These are phyloP conservation scores for Phaedon cochleariae DNA, from an alignment of 2,888 invertebrate genomes.

Conservation along the genomic window DNA sequence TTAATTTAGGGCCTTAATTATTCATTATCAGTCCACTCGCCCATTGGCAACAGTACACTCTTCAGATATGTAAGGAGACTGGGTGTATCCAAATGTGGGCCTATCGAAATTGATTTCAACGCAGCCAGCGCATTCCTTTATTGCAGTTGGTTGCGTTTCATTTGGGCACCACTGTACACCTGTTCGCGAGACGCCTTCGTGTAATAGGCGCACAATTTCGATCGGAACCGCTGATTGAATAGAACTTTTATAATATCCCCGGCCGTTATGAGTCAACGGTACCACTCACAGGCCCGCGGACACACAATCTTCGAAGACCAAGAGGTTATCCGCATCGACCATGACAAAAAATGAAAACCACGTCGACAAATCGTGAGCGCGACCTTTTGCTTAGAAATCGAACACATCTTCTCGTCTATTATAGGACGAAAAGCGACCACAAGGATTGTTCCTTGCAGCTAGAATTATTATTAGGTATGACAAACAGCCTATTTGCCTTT, in stretches of 20 bases:
- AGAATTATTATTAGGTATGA: not conserved
- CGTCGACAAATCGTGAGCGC: not conserved
- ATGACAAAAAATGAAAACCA: not conserved
- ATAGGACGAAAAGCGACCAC: not conserved
- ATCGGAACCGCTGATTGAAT: not conserved
- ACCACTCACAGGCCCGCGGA: not conserved
- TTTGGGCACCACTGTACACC: not conserved
- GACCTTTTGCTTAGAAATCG: not conserved
- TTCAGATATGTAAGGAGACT: no score
- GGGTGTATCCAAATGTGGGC: no score
- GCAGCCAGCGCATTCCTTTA: no score
- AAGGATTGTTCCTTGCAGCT: not conserved
- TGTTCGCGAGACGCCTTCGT: not conserved
- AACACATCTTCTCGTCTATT: not conserved
- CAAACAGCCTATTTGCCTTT: no score
- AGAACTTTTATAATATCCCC: conserved; percentile 20
- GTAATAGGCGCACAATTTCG: not conserved
- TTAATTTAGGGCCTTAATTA: no score
- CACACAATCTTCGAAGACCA: not conserved
- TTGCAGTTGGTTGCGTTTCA: not conserved
- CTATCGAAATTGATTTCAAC: no score
- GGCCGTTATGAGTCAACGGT: conserved; percentile 25
- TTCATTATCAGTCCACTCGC: no score
- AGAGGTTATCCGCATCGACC: not conserved
- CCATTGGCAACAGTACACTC: no score